Conservation (phyloP, 1,140 invertebrate genomes). For the Aphaenogaster rudis region DNA sequence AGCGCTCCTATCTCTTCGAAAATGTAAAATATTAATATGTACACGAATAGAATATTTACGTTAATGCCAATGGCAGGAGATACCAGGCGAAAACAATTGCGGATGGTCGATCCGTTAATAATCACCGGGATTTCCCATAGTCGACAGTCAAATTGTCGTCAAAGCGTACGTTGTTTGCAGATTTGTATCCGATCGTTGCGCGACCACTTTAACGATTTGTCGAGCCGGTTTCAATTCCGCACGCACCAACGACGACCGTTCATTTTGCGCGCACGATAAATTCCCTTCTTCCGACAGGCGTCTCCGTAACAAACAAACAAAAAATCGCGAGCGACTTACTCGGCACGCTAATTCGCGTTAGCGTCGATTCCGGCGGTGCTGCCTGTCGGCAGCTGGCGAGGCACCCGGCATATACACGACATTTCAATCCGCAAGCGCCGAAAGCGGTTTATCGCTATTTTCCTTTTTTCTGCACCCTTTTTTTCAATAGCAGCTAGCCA, state of each 20-base stretch:
- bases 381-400: conserved; percentile 65
- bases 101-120: not conserved
- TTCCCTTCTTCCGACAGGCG: conserved; percentile 38
- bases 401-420: conserved; percentile 69
- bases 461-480: conserved; percentile 51
- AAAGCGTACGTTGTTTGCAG: conserved; percentile 10
- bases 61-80: not conserved
- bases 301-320: conserved; percentile 10
- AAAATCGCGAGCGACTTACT: conserved; percentile 32
- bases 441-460: conserved; percentile 76
- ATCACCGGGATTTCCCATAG: not conserved
- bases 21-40: not conserved
- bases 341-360: conserved; percentile 72
- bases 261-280: conserved; percentile 65
- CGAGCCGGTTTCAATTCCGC: conserved; percentile 21
- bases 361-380: conserved; percentile 61
- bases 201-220: conserved; percentile 24
- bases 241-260: conserved; percentile 21
- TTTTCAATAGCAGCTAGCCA: conserved; percentile 58
- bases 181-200: conserved; percentile 23
- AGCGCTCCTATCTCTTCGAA: not conserved
- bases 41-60: not conserved
- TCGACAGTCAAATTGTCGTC: conserved; percentile 10
- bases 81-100: conserved; percentile 1
- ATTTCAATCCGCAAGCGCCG: conserved; percentile 76